Conservation (phyloP, 30 jellyfish, hydroid and myxozoan genomes). For the Aurelia coerulea region DNA sequence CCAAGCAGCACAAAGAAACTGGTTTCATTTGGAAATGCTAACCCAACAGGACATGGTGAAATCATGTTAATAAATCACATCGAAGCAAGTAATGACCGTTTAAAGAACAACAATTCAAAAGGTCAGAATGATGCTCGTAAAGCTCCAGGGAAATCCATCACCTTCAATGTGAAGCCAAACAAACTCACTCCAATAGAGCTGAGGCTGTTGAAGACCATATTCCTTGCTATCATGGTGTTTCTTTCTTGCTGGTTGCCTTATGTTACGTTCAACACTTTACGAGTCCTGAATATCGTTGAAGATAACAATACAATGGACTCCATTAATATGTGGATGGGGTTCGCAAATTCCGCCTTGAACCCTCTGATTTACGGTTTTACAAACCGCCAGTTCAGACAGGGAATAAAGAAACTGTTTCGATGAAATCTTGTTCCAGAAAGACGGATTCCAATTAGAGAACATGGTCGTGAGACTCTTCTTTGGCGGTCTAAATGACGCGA, state of each 20-base stretch:
- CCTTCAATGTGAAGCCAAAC: background rate
- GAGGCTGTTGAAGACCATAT: slow-evolving; percentile 56
- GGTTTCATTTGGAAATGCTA: no score
- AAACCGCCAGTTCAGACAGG: slow-evolving; percentile 75
- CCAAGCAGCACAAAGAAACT: no score
- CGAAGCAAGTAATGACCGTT: no score
- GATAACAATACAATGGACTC: slow-evolving; percentile 67
- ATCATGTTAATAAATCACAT: no score
- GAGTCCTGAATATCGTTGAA: slow-evolving; percentile 25
- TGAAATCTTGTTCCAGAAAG: no score
- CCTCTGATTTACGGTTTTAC: slow-evolving; percentile 82
- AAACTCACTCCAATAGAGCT: slow-evolving; percentile 14
- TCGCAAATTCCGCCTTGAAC: slow-evolving; percentile 78
- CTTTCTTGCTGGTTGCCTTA: slow-evolving; percentile 86
- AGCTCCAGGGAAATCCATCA: background rate
- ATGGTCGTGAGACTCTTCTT: no score
- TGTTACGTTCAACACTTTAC: slow-evolving; percentile 58
- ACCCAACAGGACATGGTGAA: no score
- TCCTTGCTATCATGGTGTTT: slow-evolving; percentile 64
- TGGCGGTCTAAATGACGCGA: no score
- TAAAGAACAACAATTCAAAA: no score
- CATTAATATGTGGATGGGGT: slow-evolving; percentile 92
- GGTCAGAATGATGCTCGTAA: no score
- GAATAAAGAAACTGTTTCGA: slow-evolving; percentile 22
- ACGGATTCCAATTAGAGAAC: no score